Conservation (phyloP, 2,797 vertebrate species). For the Acipenser transmontanus region DNA sequence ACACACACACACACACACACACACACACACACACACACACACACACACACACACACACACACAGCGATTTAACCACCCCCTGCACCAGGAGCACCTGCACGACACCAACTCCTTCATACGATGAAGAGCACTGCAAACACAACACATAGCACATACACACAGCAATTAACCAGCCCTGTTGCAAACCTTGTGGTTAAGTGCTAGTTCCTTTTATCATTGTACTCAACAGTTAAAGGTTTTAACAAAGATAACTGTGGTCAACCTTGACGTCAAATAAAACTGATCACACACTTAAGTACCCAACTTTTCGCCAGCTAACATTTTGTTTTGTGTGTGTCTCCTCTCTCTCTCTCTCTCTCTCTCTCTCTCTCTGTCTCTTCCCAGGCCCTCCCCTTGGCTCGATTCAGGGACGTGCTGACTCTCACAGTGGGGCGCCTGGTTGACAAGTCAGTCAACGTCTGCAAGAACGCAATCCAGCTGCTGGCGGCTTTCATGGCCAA, state of each 20-base stretch:
- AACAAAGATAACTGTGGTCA: not conserved
- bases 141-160: not conserved
- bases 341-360: not conserved
- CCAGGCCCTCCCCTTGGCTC: conserved; percentile 79
- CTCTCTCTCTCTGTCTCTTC: not conserved
- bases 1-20: not conserved
- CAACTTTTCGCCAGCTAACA: too few relatives aligned
- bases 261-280: too few relatives aligned
- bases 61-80: not conserved
- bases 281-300: too few relatives aligned
- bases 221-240: too few relatives aligned
- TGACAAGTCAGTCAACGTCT: conserved; percentile 85
- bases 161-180: conserved; percentile 28
- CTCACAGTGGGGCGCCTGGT: conserved; percentile 80
- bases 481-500: conserved; percentile 87
- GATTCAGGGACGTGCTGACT: conserved; percentile 79
- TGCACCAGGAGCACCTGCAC: conserved; percentile 77
- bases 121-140: conserved; percentile 84
- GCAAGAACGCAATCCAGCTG: conserved; percentile 89
- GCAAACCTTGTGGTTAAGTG: conserved; percentile 41
- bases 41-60: not conserved
- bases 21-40: not conserved
- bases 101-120: conserved; percentile 80
- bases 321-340: not conserved
- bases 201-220: not conserved